phyloP scores from a whole-genome alignment of 2,797 vertebrate genomes.

The Coccyzus lansbergi region DNA sequence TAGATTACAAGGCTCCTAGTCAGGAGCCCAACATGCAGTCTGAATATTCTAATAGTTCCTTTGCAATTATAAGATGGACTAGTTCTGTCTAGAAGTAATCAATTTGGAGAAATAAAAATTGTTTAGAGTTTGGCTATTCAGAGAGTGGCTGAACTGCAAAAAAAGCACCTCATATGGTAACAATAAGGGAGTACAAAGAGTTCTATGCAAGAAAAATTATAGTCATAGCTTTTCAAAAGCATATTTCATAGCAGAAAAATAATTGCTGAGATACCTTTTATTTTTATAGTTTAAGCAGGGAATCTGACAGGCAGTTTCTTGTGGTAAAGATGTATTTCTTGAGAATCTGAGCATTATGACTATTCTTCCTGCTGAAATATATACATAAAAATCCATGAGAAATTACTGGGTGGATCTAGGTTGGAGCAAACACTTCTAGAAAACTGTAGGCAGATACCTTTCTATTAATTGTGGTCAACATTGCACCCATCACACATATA shows the following conservation, averaged over 20 bases:
- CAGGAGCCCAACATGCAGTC: not conserved
- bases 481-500: rapidly evolving
- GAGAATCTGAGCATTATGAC: not conserved
- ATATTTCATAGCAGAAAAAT: slow-evolving; percentile 32
- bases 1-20: not conserved
- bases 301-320: slow-evolving; percentile 20
- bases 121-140: not conserved
- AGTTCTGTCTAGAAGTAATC: not conserved
- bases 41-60: not conserved
- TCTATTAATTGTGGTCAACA: not conserved
- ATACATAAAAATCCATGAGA: not conserved
- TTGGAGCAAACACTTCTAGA: not conserved
- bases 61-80: not conserved
- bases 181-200: slow-evolving; percentile 54
- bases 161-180: not conserved
- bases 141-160: not conserved
- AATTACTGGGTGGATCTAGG: not conserved
- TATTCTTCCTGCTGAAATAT: not conserved
- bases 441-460: not conserved
- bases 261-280: slow-evolving; percentile 25
- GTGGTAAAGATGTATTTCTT: not conserved
- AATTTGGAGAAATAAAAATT: not conserved
- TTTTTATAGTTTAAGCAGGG: not conserved
- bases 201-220: slow-evolving; percentile 34
- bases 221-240: slow-evolving; percentile 33